Base-by-base conservation (phyloP, 1,140 invertebrate species). In the Brachionus manjavacas region DNA sequence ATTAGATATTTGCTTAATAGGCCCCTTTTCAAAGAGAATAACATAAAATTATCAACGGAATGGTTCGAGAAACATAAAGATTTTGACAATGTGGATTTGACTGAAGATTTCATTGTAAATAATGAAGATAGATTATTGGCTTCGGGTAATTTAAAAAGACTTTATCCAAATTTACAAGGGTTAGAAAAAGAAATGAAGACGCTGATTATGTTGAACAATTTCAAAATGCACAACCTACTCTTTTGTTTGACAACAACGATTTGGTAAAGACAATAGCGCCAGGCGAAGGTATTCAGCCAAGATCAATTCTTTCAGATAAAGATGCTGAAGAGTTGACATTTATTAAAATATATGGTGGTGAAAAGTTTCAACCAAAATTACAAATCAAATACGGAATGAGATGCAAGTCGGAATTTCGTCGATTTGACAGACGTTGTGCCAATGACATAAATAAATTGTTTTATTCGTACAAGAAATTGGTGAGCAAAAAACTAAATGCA, bases 271-370 rank as follows among this genome's bases (percentile, higher is more conserved):
- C 31, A 70, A 74, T 74, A 0, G 70, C 70, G 1, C 70, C 70
- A 23, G 70, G 70, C 11, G 70, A 74, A 43, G 70, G 70, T 16
- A 43, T 74, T 16, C 31, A 35, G 9, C 70, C 70, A 46, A 46
- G 39, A 46, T 41, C 70, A 3, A 46, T 41, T 0, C 16, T 41
- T 8, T 20, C 35, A 0, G 70, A 74, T 43, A 74, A 35, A 41
- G 70, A 74, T 74, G 11, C 12, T 8, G 70, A 74, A 74, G 70
- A 74, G 16, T 41, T 74, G 12, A 74, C 70, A 9, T 74, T 74
- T 43, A 7, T 74, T 2, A 39, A 41, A 74, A 74, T 74, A 41
- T 74, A 74, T 9, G 70, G n/a, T 8, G 35, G 28, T 23, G 16
- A 74, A 20, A 43, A 41, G 9, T 74, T 2, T 43, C 2, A 20